Evolutionary conservation across 2,113 vertebrate species (phyloP).

Genomic region (Seriola dumerili): DNA sequence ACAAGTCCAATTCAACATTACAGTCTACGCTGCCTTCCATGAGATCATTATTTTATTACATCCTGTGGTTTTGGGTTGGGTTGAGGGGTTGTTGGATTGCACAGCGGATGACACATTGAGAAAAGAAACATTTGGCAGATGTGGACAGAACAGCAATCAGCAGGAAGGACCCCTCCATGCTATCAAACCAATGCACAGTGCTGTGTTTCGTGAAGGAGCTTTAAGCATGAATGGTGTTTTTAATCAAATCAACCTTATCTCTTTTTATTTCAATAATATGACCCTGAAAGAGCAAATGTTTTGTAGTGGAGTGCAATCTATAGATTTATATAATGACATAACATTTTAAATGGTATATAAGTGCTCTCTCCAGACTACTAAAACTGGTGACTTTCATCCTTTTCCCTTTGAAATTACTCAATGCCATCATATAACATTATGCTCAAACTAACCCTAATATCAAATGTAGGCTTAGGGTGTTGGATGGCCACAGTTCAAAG

Average conservation of each 20-base stretch:
- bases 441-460: background rate
- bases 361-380: background rate
- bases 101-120: conserved; percentile 45
- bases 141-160: conserved; percentile 31
- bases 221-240: conserved; percentile 18
- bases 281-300: conserved; percentile 7
- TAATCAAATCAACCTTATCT: conserved; percentile 8
- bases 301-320: conserved; percentile 3
- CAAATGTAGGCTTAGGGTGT: background rate
- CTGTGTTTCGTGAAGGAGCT: conserved; percentile 16
- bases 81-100: conserved; percentile 31
- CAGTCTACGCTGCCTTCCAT: background rate
- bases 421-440: background rate
- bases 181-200: conserved; percentile 14
- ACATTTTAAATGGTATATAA: background rate
- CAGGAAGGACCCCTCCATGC: conserved; percentile 24
- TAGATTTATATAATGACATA: background rate
- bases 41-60: conserved; percentile 53
- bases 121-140: conserved; percentile 47
- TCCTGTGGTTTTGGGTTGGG: conserved; percentile 26
- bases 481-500: background rate
- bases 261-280: conserved; percentile 25
- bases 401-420: background rate
- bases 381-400: conserved; percentile 1
- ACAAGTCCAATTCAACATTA: conserved; percentile 25